A percentile compares a stretch with the other conserved stretches of the same genome.
These are phyloP conservation scores for Dipodomys ordii DNA, from an alignment of 2,113 vertebrate genomes.

Conservation along the genomic window DNA sequence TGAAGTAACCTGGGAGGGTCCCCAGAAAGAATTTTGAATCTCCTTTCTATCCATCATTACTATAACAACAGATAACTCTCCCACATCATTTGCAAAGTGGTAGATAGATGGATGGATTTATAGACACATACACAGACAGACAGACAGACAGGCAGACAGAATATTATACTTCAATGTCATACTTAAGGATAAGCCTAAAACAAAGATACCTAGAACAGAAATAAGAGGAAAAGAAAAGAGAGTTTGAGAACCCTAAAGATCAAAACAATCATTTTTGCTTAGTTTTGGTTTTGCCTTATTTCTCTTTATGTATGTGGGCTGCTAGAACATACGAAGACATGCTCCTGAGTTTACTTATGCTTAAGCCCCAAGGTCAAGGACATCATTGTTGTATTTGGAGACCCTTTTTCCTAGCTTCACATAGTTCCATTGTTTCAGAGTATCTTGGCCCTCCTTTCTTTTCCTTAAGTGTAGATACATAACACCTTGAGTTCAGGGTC, in stretches of 20 bases:
- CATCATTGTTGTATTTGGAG: not conserved
- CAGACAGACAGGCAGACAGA: no score
- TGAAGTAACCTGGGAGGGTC: not conserved
- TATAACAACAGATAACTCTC: not conserved
- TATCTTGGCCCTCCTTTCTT: not conserved
- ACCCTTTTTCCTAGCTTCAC: not conserved
- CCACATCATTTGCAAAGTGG: not conserved
- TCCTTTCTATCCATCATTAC: not conserved
- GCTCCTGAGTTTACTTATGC: not conserved
- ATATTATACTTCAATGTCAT: not conserved
- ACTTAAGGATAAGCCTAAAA: not conserved
- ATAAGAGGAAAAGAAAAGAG: not conserved
- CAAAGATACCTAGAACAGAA: not conserved
- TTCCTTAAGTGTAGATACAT: not conserved
- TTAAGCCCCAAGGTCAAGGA: not conserved
- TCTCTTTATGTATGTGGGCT: not conserved
- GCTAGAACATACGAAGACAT: not conserved
- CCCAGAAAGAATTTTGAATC: not conserved
- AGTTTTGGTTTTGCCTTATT: not conserved
- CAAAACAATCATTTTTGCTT: not conserved
- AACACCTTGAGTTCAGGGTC: not conserved
- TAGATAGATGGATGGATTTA: no score
- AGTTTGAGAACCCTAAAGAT: not conserved
- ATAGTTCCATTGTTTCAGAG: not conserved
- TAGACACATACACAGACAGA: no score